These are phyloP conservation scores for Pampusana beccarii DNA, from an alignment of 2,113 vertebrate genomes.

Conservation along the genomic window DNA sequence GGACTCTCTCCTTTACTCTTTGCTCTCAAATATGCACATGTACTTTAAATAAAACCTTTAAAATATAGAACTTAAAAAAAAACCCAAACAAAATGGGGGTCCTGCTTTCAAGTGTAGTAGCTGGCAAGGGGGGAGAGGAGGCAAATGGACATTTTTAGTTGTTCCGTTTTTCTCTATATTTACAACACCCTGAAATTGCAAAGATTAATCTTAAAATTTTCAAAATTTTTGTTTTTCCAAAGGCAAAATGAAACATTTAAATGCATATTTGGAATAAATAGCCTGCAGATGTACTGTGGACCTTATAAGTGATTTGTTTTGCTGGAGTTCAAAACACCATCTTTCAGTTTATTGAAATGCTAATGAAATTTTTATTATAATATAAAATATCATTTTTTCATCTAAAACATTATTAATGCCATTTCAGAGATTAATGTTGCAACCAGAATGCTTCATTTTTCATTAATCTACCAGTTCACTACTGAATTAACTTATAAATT, in stretches of 20 bases:
- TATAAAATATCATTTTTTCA: background rate
- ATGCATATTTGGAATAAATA: background rate
- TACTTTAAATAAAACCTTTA: background rate
- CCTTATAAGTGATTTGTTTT: slow-evolving; percentile 8
- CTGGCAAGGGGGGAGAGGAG: background rate
- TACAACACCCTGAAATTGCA: background rate
- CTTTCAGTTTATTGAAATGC: slow-evolving; percentile 47
- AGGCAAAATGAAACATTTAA: slow-evolving; percentile 7
- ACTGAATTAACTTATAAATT: slow-evolving; percentile 24
- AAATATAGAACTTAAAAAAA: background rate
- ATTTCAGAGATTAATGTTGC: slow-evolving; percentile 27
- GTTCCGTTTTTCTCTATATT: background rate
- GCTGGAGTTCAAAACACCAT: background rate
- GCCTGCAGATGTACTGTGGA: background rate
- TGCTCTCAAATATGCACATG: background rate
- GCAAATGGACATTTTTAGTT: background rate
- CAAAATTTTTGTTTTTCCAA: background rate
- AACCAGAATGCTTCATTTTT: background rate
- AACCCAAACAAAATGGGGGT: accelerated
- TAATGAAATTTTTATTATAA: slow-evolving; percentile 49
- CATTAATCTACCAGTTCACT: background rate
- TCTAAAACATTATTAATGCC: slow-evolving; percentile 14
- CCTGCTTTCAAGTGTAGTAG: background rate
- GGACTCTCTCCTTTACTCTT: background rate
- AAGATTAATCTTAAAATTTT: background rate